Percentiles rank a stretch among this genome's conserved stretches.
Conservation (phyloP, 35 echinoderm and acorn worm genomes). For the Acanthaster planci region DNA sequence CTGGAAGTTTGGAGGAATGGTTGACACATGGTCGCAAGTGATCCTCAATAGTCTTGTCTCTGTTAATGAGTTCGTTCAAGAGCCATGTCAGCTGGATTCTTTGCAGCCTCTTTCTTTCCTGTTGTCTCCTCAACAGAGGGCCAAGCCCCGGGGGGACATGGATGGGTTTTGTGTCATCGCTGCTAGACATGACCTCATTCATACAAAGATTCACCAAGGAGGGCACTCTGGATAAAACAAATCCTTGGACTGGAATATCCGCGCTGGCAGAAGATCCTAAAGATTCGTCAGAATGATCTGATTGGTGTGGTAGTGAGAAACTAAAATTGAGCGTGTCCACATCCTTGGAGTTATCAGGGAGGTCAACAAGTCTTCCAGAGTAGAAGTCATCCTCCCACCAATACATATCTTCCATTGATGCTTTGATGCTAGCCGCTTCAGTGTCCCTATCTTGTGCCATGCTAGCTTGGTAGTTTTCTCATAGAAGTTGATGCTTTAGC, state of each 20-base stretch:
- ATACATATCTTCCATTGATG: no score
- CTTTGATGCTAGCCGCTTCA: no score
- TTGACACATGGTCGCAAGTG: not conserved
- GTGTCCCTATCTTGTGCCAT: no score
- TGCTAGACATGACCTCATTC: not conserved
- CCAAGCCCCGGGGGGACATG: not conserved
- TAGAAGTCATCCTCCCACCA: slow-evolving; percentile 22
- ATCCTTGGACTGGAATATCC: not conserved
- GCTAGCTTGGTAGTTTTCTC: no score
- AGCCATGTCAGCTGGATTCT: not conserved
- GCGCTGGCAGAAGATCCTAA: not conserved
- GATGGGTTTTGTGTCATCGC: not conserved
- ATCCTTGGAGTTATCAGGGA: not conserved
- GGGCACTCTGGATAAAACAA: slow-evolving; percentile 7
- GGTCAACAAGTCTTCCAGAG: not conserved
- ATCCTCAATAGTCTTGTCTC: not conserved
- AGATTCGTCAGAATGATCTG: not conserved
- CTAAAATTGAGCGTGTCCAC: not conserved
- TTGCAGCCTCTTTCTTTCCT: not conserved
- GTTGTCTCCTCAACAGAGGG: not conserved
- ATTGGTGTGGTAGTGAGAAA: not conserved
- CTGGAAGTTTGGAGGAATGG: not conserved
- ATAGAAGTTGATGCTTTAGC: no score
- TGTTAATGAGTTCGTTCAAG: not conserved
- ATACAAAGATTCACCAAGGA: not conserved